Evolutionary conservation across 1,140 invertebrate genomes (phyloP).

Genomic region (Gryon sp.): DNA sequence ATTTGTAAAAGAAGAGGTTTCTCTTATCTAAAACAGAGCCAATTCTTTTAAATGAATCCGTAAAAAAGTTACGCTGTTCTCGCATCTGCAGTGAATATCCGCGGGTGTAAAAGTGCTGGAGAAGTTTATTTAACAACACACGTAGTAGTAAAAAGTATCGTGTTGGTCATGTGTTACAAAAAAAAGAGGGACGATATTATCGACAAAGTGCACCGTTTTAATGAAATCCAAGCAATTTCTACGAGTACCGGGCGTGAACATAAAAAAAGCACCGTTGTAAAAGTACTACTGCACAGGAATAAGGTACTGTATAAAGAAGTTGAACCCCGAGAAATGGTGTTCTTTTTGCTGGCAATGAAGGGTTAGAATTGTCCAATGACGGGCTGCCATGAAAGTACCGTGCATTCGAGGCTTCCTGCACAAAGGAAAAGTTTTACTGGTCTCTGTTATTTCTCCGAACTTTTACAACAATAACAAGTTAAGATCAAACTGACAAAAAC

Average conservation of each 20-base stretch:
- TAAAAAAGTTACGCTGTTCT: constrained; percentile 40
- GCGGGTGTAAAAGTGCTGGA: constrained; percentile 1
- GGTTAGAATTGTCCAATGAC: constrained; percentile 36
- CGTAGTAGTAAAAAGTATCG: background rate
- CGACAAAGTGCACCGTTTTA: constrained; percentile 38
- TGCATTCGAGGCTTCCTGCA: constrained; percentile 13
- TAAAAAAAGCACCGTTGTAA: constrained; percentile 28
- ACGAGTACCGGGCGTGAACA: constrained; percentile 17
- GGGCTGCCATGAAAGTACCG: constrained; percentile 10
- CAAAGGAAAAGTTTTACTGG: constrained; percentile 17
- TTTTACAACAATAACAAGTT: constrained; percentile 28
- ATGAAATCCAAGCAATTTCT: constrained; percentile 52
- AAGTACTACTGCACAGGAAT: constrained; percentile 22
- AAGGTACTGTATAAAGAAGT: constrained; percentile 14
- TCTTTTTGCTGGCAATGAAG: constrained; percentile 23
- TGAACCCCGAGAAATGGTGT: constrained; percentile 6
- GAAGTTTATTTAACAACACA: constrained; percentile 29
- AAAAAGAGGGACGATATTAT: constrained; percentile 32
- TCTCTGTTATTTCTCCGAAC: constrained; percentile 22
- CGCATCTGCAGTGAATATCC: constrained; percentile 18
- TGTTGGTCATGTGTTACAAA: constrained; percentile 23
- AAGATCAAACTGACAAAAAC: constrained; percentile 16
- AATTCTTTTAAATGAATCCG: constrained; percentile 45
- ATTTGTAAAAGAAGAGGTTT: constrained; percentile 39
- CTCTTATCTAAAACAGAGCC: constrained; percentile 29